Conservation (phyloP, 2,797 vertebrate species). For the Benthosema pterotum region DNA sequence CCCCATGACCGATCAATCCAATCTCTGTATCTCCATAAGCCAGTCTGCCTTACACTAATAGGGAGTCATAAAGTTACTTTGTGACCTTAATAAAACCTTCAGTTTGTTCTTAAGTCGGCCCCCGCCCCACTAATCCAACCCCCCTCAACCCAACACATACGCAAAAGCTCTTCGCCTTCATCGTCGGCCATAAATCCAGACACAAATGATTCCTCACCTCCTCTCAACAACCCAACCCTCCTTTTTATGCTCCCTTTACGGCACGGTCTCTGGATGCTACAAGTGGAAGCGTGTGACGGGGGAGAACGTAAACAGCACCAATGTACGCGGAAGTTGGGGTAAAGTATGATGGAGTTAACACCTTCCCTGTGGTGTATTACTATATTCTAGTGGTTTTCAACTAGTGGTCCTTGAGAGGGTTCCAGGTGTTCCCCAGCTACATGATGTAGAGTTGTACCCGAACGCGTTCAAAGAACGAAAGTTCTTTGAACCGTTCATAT, state of each 20-base stretch:
- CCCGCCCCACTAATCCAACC: conserved; percentile 47
- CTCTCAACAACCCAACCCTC: not conserved
- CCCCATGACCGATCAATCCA: conserved; percentile 67
- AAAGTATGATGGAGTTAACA: no score
- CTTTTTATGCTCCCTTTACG: no score
- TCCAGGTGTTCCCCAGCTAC: no score
- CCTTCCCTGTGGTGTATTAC: no score
- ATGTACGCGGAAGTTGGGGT: no score
- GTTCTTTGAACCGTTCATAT: no score
- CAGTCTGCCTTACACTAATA: conserved; percentile 61
- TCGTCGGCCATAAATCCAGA: conserved; percentile 36
- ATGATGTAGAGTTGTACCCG: no score
- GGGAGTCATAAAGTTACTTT: conserved; percentile 75
- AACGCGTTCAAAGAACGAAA: no score
- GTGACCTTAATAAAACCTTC: conserved; percentile 77
- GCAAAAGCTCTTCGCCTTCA: conserved; percentile 33
- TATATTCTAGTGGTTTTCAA: no score
- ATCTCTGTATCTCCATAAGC: conserved; percentile 74
- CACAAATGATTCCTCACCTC: not conserved
- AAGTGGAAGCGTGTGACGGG: no score
- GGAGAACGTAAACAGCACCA: no score
- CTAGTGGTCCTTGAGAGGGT: no score
- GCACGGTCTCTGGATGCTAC: not conserved
- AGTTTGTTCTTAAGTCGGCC: conserved; percentile 49
- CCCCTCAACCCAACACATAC: conserved; percentile 42